Evolutionary conservation across 2,888 invertebrate species (phyloP).

Genomic region (Cephonodes hylas): DNA sequence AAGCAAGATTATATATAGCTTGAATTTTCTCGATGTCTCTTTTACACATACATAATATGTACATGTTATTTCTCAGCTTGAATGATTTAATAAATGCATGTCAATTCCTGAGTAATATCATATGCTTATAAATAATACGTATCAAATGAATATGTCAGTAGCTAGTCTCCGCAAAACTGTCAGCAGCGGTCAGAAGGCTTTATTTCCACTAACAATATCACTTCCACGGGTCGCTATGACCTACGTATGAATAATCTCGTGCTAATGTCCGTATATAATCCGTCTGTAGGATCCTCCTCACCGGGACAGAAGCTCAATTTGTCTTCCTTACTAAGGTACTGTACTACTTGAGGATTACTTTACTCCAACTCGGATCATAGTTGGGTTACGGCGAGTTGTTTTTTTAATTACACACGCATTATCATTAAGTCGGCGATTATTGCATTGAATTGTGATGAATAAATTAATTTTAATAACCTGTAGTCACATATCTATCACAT

Average conservation of each 20-base stretch:
- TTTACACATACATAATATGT: no score
- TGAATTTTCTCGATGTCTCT: no score
- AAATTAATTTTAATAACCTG: no score
- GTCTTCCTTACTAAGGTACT: constrained; percentile 57
- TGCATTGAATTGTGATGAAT: no score
- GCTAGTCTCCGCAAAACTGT: neutral
- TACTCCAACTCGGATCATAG: neutral
- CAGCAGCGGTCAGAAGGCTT: neutral
- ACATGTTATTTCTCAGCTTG: no score
- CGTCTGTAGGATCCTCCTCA: constrained; percentile 21
- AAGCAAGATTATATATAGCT: neutral
- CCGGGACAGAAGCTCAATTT: constrained; percentile 55
- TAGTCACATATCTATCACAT: no score
- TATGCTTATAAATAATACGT: neutral
- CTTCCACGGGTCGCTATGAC: neutral
- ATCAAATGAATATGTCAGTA: neutral
- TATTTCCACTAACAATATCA: neutral
- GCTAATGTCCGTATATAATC: constrained; percentile 36
- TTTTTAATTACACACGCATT: no score
- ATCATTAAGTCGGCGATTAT: no score
- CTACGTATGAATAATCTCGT: constrained; percentile 29
- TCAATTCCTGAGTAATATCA: no score
- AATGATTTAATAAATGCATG: no score
- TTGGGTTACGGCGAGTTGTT: neutral
- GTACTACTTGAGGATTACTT: constrained; percentile 10